A percentile compares a stretch with the other conserved stretches of the same genome.
These are phyloP conservation scores for Notiomystis cincta DNA, from an alignment of 2,113 vertebrate genomes.

Conservation along the genomic window DNA sequence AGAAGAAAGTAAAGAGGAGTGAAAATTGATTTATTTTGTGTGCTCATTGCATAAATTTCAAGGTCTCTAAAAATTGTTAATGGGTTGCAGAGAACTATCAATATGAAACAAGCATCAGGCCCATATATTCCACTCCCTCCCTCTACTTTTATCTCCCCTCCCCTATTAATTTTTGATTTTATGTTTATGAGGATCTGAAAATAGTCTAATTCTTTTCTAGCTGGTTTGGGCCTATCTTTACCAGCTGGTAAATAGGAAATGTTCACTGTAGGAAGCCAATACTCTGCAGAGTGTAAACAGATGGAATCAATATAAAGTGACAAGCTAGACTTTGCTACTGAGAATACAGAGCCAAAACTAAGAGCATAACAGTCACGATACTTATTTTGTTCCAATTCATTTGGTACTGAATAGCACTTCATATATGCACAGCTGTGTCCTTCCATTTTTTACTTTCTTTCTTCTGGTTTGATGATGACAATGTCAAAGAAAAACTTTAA, in stretches of 20 bases:
- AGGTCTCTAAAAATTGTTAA: not conserved
- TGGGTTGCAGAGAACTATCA: not conserved
- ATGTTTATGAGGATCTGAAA: conserved; percentile 73
- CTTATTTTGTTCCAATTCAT: conserved; percentile 79
- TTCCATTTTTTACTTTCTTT: conserved; percentile 65
- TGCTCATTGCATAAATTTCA: not conserved
- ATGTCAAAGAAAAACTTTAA: conserved; percentile 79
- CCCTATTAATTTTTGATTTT: conserved; percentile 57
- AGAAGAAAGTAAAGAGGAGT: not conserved
- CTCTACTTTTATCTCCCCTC: not conserved
- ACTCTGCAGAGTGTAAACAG: conserved; percentile 82
- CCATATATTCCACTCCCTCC: not conserved
- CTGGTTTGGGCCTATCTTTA: conserved; percentile 78
- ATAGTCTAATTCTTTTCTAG: conserved; percentile 79
- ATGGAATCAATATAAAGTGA: conserved; percentile 85
- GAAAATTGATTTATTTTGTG: not conserved
- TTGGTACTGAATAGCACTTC: conserved; percentile 79
- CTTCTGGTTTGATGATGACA: conserved; percentile 76
- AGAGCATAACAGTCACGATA: conserved; percentile 70
- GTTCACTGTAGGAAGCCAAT: conserved; percentile 80
- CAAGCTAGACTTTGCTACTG: conserved; percentile 77
- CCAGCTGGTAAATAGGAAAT: conserved; percentile 88
- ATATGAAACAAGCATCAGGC: not conserved
- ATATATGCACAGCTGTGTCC: conserved; percentile 80
- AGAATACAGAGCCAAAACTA: conserved; percentile 75